These are phyloP conservation scores for Tachina grossa DNA, from an alignment of 2,888 invertebrate species.

Conservation along the genomic window DNA sequence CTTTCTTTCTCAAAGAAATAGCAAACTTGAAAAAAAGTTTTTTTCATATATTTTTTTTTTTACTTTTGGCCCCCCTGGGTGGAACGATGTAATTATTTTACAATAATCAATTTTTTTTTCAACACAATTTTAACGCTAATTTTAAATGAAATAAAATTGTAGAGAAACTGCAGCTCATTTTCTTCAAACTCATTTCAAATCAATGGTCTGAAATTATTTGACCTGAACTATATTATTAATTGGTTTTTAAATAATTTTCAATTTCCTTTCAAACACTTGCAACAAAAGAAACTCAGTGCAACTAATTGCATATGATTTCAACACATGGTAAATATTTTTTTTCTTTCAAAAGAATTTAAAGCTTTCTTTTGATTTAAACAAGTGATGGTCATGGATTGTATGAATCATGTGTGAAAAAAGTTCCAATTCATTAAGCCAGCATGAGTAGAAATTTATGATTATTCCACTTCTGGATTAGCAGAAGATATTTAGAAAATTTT, in stretches of 20 bases:
- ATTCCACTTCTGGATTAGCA: too few relatives aligned
- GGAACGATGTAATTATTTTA: slow-evolving; percentile 62
- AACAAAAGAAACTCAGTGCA: slow-evolving; percentile 34
- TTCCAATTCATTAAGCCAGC: too few relatives aligned
- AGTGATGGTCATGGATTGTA: too few relatives aligned
- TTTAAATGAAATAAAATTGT: slow-evolving; percentile 1
- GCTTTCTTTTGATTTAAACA: slow-evolving; percentile 31
- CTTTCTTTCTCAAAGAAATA: background rate
- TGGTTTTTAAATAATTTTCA: slow-evolving; percentile 69
- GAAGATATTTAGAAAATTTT: too few relatives aligned
- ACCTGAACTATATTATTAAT: slow-evolving; percentile 68
- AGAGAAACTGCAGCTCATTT: background rate
- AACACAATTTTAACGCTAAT: slow-evolving; percentile 58
- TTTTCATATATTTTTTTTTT: background rate
- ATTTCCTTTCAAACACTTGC: slow-evolving; percentile 60
- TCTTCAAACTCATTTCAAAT: slow-evolving; percentile 36
- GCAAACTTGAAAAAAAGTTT: background rate
- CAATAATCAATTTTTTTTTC: slow-evolving; percentile 52
- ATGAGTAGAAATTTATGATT: too few relatives aligned
- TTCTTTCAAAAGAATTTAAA: slow-evolving; percentile 20
- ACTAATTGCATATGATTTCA: slow-evolving; percentile 58
- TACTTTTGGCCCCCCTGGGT: slow-evolving; percentile 7
- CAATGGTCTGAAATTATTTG: slow-evolving; percentile 36
- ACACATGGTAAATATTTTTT: slow-evolving; percentile 29
- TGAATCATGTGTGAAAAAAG: too few relatives aligned